Evolutionary conservation across 2,888 invertebrate genomes (phyloP), one percentile per base, ranked within the genome.

Genomic region (Anagyrus pseudococci): DNA sequence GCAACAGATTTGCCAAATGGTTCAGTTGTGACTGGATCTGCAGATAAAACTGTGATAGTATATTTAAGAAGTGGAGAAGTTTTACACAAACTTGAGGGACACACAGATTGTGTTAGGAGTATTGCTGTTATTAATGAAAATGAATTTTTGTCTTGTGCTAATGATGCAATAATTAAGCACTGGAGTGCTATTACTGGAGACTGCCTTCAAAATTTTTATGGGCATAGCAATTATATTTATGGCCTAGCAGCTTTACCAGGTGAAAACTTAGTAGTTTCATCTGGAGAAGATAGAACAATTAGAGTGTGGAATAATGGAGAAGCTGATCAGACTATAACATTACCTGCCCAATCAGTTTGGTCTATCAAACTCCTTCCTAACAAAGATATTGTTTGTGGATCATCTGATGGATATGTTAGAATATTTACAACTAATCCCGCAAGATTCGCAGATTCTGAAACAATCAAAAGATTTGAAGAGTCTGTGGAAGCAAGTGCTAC

Each of bases 321-420:
- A 69, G 85, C 87, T 68, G 82, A 84, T 1, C 86, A 92, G 70
- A 88, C 88, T 4, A 84, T 96, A 23, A 79, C 84, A 1, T 83
- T 94, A 55, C 98, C 98, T 0, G 89, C 92, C 0, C 90, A 93
- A 67, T 95, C 95, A 0, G 89, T 97, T 1, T 99, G 99, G 99
- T 84, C 87, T 20, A 91, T 96, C 1, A 85, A 88, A 15, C 87
- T 90, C 58, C 82, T 98, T 22, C 82, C 85, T 6, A 96, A 97
- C 81, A 93, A 92, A 1, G 98, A 98, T 80, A 87, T 99, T 72
- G 94, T 92, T 17, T 89, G 93, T 41, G 98, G 96, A 52, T 71
- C 76, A 15, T 77, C 75, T 1, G 97, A 98, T 80, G 95, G 95
- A 0, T 75, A 91, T 1, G 86, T 97, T 0, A 86, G 97, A 62